Evolutionary conservation across 2,797 vertebrate genomes (phyloP).

Genomic region (Carapus acus): DNA sequence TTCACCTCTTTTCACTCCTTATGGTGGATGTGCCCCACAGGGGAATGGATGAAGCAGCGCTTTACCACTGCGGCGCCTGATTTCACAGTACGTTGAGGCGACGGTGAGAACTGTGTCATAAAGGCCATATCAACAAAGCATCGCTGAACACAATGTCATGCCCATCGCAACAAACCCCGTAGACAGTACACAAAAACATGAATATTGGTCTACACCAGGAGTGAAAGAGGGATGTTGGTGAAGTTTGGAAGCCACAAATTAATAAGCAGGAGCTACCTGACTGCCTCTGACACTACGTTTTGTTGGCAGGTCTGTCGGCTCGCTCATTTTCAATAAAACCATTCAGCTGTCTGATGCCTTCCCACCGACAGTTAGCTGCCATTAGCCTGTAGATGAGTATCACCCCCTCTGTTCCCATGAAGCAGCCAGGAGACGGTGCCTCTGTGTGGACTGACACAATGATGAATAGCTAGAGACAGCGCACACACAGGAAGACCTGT

Average conservation of each 20-base stretch:
- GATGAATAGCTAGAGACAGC: conserved; percentile 67
- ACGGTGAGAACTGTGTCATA: neutral
- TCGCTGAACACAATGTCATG: conserved; percentile 3
- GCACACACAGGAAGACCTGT: conserved; percentile 54
- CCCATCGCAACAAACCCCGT: conserved; percentile 4
- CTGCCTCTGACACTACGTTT: conserved; percentile 45
- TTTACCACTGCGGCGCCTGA: neutral
- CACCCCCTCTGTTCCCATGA: conserved; percentile 65
- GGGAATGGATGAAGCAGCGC: conserved; percentile 31
- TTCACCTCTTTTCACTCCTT: conserved; percentile 18
- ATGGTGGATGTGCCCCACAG: conserved; percentile 24
- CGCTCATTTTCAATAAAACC: conserved; percentile 69
- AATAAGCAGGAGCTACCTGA: conserved; percentile 61
- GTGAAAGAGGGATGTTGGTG: conserved; percentile 43
- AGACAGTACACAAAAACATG: conserved; percentile 5
- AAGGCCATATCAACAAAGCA: neutral
- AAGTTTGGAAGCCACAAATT: conserved; percentile 52
- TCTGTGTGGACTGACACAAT: conserved; percentile 63
- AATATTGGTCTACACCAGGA: conserved; percentile 23
- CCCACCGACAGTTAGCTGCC: conserved; percentile 68
- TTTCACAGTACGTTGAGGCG: neutral
- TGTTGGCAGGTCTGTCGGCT: conserved; percentile 54
- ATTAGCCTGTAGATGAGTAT: conserved; percentile 73
- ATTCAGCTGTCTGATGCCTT: conserved; percentile 68
- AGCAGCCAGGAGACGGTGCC: conserved; percentile 65